Conservation (phyloP, 1,140 invertebrate genomes). For the Neoseiulus cucumeris region DNA sequence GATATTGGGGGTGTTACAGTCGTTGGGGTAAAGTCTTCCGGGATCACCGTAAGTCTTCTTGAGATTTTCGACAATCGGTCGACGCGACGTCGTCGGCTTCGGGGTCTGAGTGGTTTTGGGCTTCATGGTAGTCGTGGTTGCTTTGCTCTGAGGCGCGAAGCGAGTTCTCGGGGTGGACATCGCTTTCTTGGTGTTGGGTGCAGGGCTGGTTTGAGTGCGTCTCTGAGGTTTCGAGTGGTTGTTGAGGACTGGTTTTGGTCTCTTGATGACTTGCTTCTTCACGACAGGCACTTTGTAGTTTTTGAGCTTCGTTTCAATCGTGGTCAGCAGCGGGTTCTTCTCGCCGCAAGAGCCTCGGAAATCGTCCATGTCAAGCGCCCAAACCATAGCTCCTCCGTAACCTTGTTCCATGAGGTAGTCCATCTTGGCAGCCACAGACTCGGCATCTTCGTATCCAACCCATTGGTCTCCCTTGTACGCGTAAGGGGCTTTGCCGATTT, state of each 20-base stretch:
- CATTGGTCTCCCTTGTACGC: conserved; percentile 65
- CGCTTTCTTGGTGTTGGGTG: background rate
- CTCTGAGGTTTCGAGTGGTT: conserved; percentile 26
- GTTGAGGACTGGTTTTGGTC: conserved; percentile 6
- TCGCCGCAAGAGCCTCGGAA: conserved; percentile 20
- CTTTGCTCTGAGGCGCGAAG: background rate
- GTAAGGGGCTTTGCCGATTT: conserved; percentile 56
- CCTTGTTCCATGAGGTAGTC: conserved; percentile 24
- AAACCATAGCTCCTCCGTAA: conserved; percentile 30
- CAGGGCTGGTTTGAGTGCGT: conserved; percentile 4
- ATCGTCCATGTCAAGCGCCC: conserved; percentile 29
- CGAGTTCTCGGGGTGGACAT: background rate
- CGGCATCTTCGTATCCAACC: conserved; percentile 69
- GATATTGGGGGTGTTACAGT: background rate
- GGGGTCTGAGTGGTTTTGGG: conserved; percentile 12
- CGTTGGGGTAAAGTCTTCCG: conserved; percentile 15
- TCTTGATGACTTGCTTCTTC: background rate
- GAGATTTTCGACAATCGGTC: background rate
- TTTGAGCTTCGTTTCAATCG: conserved; percentile 51
- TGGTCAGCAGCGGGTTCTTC: conserved; percentile 27
- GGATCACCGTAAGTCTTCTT: conserved; percentile 7
- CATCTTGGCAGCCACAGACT: conserved; percentile 52
- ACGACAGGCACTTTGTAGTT: conserved; percentile 44
- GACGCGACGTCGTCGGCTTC: background rate
- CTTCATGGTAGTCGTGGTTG: conserved; percentile 2